A percentile compares a stretch with the other conserved stretches of the same genome.
Conservation (phyloP, 1,140 invertebrate species). For the Episyrphus balteatus region DNA sequence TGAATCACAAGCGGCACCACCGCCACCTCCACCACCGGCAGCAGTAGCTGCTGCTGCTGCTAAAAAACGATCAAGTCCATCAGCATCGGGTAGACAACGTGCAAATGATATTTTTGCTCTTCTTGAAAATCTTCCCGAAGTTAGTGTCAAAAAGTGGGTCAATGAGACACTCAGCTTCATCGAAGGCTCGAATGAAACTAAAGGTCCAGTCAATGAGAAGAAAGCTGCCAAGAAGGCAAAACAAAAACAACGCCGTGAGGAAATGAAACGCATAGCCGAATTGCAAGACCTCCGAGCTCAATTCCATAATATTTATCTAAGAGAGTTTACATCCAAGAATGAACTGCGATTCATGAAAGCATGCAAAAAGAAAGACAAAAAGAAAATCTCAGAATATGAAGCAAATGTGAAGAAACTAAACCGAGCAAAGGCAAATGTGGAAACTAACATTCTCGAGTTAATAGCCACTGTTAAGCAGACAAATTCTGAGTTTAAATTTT, state of each 20-base stretch:
- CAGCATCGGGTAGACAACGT: constrained; percentile 8
- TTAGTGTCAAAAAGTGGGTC: constrained; percentile 22
- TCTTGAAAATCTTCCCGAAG: constrained; percentile 24
- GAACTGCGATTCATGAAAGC: constrained; percentile 26
- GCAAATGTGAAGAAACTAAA: constrained; percentile 32
- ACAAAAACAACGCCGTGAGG: constrained; percentile 32
- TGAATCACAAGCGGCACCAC: background rate
- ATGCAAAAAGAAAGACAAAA: constrained; percentile 32
- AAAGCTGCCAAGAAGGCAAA: constrained; percentile 35
- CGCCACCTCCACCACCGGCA: constrained; percentile 5
- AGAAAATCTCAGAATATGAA: constrained; percentile 32
- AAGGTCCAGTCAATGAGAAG: constrained; percentile 29
- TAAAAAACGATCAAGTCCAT: constrained; percentile 11
- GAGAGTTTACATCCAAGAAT: constrained; percentile 30
- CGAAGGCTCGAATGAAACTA: constrained; percentile 21
- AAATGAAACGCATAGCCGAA: constrained; percentile 32
- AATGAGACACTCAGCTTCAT: constrained; percentile 32
- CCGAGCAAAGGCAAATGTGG: constrained; percentile 30
- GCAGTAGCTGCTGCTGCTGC: background rate
- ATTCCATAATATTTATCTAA: constrained; percentile 34
- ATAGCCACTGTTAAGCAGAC: constrained; percentile 32
- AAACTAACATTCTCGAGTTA: constrained; percentile 28
- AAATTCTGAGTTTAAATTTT: constrained; percentile 31
- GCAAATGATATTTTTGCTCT: constrained; percentile 31
- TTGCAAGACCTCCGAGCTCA: constrained; percentile 28